Conservation (phyloP, 2,797 vertebrate species). For the Chrosomus eos region DNA sequence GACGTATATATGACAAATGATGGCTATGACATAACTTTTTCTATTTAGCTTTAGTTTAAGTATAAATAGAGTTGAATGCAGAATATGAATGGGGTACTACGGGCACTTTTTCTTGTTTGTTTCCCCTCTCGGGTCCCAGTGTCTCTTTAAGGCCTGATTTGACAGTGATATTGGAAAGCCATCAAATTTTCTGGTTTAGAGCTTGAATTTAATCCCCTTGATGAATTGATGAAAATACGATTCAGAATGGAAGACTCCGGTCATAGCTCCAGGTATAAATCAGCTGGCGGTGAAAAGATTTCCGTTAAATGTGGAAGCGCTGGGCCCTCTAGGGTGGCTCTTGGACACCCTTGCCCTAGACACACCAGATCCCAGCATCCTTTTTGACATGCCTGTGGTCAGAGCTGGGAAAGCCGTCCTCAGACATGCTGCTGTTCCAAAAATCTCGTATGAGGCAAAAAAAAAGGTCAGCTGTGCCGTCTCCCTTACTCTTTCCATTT, state of each 20-base stretch:
- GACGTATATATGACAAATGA: neutral
- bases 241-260: constrained; percentile 49
- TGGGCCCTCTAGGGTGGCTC: constrained; percentile 69
- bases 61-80: constrained; percentile 24
- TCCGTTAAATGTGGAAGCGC: constrained; percentile 68
- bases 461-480: constrained; percentile 63
- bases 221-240: constrained; percentile 56
- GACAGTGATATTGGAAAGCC: constrained; percentile 42
- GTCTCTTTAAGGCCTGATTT: constrained; percentile 36
- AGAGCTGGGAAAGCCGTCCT: constrained; percentile 75
- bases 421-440: constrained; percentile 56
- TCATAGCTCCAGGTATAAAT: constrained; percentile 67
- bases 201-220: constrained; percentile 51
- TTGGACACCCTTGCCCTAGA: constrained; percentile 74
- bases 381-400: constrained; percentile 82
- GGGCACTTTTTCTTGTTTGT: constrained; percentile 6
- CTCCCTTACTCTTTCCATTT: constrained; percentile 60
- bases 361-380: constrained; percentile 74
- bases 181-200: constrained; percentile 55
- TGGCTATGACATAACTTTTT: neutral
- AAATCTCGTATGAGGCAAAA: constrained; percentile 63
- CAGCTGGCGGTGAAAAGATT: constrained; percentile 70
- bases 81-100: constrained; percentile 27
- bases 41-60: constrained; percentile 26
- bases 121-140: constrained; percentile 8